These are phyloP conservation scores for Actenoides lindsayi DNA, from an alignment of 2,113 vertebrate species.

Conservation along the genomic window DNA sequence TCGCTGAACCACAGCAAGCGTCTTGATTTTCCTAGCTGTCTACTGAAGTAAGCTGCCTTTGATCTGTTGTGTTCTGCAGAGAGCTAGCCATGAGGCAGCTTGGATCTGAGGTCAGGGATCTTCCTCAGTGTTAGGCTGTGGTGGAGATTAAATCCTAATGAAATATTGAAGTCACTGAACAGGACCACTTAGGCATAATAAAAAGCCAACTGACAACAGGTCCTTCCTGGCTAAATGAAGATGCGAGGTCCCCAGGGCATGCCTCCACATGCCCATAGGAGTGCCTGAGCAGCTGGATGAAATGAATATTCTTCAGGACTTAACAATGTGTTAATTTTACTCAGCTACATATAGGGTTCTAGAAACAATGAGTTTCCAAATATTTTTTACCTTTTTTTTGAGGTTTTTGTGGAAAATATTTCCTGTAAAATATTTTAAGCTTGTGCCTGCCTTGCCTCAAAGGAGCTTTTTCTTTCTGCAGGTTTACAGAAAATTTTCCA, in stretches of 20 bases:
- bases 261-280: neutral
- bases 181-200: neutral
- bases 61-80: neutral
- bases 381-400: neutral
- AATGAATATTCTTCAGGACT: neutral
- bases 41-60: neutral
- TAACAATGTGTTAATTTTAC: neutral
- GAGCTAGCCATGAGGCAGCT: neutral
- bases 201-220: neutral
- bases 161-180: neutral
- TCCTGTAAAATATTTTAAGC: neutral
- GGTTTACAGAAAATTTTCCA: neutral
- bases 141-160: neutral
- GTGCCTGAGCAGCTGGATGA: neutral
- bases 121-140: neutral
- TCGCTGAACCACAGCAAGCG: neutral
- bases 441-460: neutral
- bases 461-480: neutral
- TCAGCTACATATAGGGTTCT: neutral
- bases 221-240: neutral
- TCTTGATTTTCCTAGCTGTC: accelerated
- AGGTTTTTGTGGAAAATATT: neutral
- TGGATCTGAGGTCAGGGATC: neutral
- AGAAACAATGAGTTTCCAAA: neutral
- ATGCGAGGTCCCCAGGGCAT: neutral